A percentile compares a stretch with the other conserved stretches of the same genome.
phyloP scores from a whole-genome alignment of 2,797 vertebrate genomes.

The Neostethus bicornis region DNA sequence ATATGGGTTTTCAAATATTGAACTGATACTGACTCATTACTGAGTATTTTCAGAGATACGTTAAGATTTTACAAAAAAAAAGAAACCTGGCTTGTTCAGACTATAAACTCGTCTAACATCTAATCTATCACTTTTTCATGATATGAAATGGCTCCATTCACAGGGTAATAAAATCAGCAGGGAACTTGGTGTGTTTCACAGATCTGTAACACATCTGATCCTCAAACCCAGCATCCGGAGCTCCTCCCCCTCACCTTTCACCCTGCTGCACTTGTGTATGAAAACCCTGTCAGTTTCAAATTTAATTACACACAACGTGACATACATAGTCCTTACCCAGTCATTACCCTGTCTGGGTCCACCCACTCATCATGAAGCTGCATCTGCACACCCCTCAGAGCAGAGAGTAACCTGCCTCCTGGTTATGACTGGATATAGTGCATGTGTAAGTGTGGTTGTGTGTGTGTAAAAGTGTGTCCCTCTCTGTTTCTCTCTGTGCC shows the following conservation, averaged over 20 bases:
- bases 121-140: constrained; percentile 10
- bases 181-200: constrained; percentile 14
- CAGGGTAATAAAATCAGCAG: constrained; percentile 8
- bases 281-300: constrained; percentile 74
- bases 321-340: constrained; percentile 70
- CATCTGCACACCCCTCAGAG: constrained; percentile 59
- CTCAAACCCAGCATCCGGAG: constrained; percentile 40
- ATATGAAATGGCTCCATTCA: constrained; percentile 7
- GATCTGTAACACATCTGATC: constrained; percentile 44
- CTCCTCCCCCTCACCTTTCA: constrained; percentile 71
- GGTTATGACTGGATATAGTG: constrained; percentile 55
- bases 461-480: constrained; percentile 46
- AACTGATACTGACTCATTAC: background rate
- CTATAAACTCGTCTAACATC: background rate
- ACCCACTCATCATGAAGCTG: constrained; percentile 71
- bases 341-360: constrained; percentile 75
- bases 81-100: background rate
- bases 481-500: constrained; percentile 65
- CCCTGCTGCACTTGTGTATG: constrained; percentile 56
- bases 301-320: constrained; percentile 75
- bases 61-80: background rate
- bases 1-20: too few relatives aligned
- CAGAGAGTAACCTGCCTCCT: constrained; percentile 55
- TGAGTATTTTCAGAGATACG: background rate
- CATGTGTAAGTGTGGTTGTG: constrained; percentile 45